Evolutionary conservation across 1,140 invertebrate genomes (phyloP), one percentile per base, ranked within the genome.

Genomic region (Pseudomyrmex gracilis): DNA sequence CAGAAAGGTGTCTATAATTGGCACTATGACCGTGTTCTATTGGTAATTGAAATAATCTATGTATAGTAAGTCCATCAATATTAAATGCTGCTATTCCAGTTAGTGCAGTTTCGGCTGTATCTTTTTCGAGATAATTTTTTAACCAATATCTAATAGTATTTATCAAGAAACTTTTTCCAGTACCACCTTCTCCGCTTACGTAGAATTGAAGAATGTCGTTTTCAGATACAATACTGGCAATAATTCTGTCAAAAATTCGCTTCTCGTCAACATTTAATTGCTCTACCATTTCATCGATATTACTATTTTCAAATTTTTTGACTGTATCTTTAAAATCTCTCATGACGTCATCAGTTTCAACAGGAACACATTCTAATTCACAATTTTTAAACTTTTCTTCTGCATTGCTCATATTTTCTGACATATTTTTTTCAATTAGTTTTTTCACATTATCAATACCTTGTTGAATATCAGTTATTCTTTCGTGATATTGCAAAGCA

Each of bases 81-180:
- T n/a, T n/a, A n/a, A 83, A 89, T 53, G 87, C 91, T 0, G 20
- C 58, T 60, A 60, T 22, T 15, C 90, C 88, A 55, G 88, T 90
- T 45, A 85, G 91, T 15, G 90, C 89, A 45, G 76, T 83, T 60
- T 90, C 84, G 34, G 88, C 89, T 60, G 87, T 88, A 20, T 87
- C 74, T 86, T 90, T 90, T 10, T 60, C 20, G 51, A 83, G 34
- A 53, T 57, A 49, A n/a, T 85, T 84, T 61, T 66, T 85, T 89
- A 64, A 74, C 74, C 82, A n/a, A n/a, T n/a, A n/a, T n/a, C n/a
- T n/a, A n/a, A n/a, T n/a, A n/a, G n/a, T n/a, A n/a, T n/a, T n/a
- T n/a, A n/a, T n/a, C n/a, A n/a, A n/a, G n/a, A n/a, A n/a, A n/a
- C n/a, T n/a, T n/a, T n/a, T n/a, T n/a, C n/a, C n/a, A n/a, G n/a